Evolutionary conservation across 2,888 invertebrate species (phyloP).

Genomic region (Limnephilus auricula): DNA sequence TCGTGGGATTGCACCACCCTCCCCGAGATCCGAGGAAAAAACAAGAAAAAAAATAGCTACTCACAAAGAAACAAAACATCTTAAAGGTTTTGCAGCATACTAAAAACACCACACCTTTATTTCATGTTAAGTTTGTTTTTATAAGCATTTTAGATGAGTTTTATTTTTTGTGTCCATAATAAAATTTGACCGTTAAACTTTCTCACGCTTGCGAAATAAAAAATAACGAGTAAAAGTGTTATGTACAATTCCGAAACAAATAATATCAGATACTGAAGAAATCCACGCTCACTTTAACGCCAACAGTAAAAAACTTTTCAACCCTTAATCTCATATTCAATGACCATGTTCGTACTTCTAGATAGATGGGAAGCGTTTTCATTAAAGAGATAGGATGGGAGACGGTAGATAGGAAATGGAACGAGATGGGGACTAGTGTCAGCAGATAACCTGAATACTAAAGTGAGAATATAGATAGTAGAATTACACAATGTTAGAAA

Average conservation of each 20-base stretch:
- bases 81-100: background rate
- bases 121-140: background rate
- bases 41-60: background rate
- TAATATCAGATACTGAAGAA: background rate
- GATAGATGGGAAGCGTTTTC: background rate
- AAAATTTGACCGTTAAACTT: background rate
- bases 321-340: background rate
- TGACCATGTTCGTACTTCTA: background rate
- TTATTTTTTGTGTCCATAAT: background rate
- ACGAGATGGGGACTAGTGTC: background rate
- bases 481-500: constrained; percentile 20
- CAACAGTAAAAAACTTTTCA: background rate
- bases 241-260: background rate
- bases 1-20: too few species aligned
- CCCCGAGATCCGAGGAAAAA: too few species aligned
- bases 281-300: background rate
- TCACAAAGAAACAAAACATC: background rate
- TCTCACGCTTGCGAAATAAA: background rate
- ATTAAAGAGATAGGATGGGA: background rate
- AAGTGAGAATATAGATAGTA: background rate
- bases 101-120: background rate
- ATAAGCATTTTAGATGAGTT: background rate
- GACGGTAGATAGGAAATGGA: background rate
- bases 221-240: background rate
- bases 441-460: constrained; percentile 5